These are phyloP conservation scores for Balearica regulorum DNA, from an alignment of 2,797 vertebrate genomes.

Conservation along the genomic window DNA sequence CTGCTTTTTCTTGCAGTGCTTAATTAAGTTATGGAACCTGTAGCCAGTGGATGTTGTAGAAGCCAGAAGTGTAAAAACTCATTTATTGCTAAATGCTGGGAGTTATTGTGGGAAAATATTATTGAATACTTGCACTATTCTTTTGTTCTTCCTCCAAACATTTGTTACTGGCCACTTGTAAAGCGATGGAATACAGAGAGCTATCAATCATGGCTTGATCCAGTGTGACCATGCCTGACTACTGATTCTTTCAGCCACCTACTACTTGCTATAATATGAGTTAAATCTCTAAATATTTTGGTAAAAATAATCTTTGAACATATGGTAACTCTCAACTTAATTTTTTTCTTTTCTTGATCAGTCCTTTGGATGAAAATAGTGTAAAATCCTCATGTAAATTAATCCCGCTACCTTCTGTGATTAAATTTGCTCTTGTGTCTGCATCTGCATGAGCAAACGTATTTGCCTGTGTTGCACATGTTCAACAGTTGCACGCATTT, in stretches of 20 bases:
- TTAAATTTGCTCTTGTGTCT: not conserved
- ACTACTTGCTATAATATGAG: not conserved
- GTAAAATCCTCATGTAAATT: not conserved
- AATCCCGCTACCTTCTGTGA: not conserved
- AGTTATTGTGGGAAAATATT: not conserved
- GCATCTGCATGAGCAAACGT: not conserved
- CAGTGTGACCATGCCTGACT: not conserved
- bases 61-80: not conserved
- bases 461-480: not conserved
- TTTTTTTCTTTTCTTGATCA: not conserved
- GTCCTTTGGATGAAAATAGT: not conserved
- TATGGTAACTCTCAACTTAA: not conserved
- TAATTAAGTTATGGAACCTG: not conserved
- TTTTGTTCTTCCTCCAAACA: not conserved
- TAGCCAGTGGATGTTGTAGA: not conserved
- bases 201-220: not conserved
- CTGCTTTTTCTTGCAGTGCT: not conserved
- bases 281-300: slow-evolving; percentile 9
- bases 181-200: not conserved
- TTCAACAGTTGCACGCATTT: not conserved
- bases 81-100: not conserved
- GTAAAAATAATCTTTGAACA: slow-evolving; percentile 24
- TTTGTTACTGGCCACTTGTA: not conserved
- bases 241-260: not conserved
- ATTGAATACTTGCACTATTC: not conserved